Evolutionary conservation across 1,140 invertebrate genomes (phyloP), one percentile per base, ranked within the genome.

Genomic region (Venturia canescens): DNA sequence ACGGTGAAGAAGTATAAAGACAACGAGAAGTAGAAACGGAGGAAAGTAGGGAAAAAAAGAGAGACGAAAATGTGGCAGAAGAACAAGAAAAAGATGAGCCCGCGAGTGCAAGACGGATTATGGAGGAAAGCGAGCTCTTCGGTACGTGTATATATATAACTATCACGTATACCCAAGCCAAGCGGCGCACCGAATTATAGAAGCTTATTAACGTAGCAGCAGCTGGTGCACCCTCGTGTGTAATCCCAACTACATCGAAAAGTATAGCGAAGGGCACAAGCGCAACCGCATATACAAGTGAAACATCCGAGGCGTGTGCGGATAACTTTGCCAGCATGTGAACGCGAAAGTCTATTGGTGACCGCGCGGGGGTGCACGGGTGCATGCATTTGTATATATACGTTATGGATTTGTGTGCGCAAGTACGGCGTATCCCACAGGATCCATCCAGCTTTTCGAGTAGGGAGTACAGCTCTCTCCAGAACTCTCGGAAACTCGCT

Each of bases 191-290:
- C 85, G 83, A 84, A 88, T 85, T 87, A 88, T 83, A 81, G 77
- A 71, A 83, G 85, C 85, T 88, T 88, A 88, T 88, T 87, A 87
- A 82, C 80, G 69, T 34, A 48, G 67, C 75, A 80, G 83, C 86
- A 88, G 86, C 86, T 87, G 87, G 71, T 81, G 84, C 80, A 38
- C 82, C 66, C 53, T 9, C 29, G 66, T 69, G 53, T 78, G 76
- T 87, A 87, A 88, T 86, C 86, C 83, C 63, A 26, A 71, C 60
- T 70, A 60, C 78, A 53, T 69, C 78, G 26, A 63, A 27, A 70
- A 82, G 38, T 79, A 44, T 13, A 44, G 38, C 70, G n/a, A n/a
- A n/a, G 63, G 38, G 76, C 53, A 53, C 50, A 76, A 53, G 53
- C 63, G 57, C 63, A 60, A 67, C 71, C 60, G 74, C 53, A 77